Percentiles rank a stretch among this genome's conserved stretches.
These are phyloP conservation scores for Cyclargus thomasi DNA, from an alignment of 1,140 invertebrate genomes.

Conservation along the genomic window DNA sequence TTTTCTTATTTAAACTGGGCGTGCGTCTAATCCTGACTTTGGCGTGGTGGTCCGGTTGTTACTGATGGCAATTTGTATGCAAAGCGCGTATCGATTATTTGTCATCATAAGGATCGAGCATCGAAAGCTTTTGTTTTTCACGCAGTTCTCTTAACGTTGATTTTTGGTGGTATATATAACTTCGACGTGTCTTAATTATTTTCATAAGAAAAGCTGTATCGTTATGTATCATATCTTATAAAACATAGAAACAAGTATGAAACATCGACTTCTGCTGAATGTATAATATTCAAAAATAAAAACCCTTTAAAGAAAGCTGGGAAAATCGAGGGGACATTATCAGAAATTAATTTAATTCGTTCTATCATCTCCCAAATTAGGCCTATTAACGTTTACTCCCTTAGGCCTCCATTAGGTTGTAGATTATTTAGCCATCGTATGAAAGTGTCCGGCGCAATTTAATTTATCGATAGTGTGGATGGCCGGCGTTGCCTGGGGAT, in stretches of 20 bases:
- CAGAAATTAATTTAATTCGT: slow-evolving; percentile 5
- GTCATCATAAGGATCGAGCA: neutral
- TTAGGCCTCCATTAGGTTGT: slow-evolving; percentile 36
- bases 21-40: slow-evolving; percentile 18
- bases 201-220: no score
- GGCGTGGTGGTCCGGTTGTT: slow-evolving; percentile 1
- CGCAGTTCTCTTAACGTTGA: no score
- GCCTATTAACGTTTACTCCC: slow-evolving; percentile 40
- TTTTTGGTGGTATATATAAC: no score
- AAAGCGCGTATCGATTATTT: neutral
- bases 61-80: neutral
- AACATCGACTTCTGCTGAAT: no score
- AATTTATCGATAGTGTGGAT: slow-evolving; percentile 46
- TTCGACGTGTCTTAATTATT: no score
- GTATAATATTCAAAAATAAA: neutral
- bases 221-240: no score
- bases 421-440: slow-evolving; percentile 57
- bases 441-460: slow-evolving; percentile 48
- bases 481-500: slow-evolving; percentile 25
- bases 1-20: slow-evolving; percentile 51
- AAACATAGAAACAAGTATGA: no score
- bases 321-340: neutral
- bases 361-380: slow-evolving; percentile 34
- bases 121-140: no score
- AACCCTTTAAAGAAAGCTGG: neutral